Evolutionary conservation across 2,113 vertebrate species (phyloP), one percentile per base, ranked within the genome.

Genomic region (Aplodontia rufa): DNA sequence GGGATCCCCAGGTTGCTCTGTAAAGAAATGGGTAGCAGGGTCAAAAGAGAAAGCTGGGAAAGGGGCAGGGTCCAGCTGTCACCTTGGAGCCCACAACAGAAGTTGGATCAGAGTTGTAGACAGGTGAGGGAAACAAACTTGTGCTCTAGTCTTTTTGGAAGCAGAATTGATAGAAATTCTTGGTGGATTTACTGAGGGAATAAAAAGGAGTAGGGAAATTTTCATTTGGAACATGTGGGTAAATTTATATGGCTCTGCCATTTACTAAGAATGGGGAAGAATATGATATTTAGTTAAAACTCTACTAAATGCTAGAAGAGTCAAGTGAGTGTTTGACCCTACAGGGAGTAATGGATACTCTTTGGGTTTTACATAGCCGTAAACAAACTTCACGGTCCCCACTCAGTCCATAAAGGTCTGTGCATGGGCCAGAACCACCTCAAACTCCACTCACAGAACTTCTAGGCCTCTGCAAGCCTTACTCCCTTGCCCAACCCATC

Each of bases 231-330:
- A 84, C 24, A 68, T 53, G 30, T 80, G n/a, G 28, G 58, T 90
- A 60, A 64, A 87, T 91, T 85, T 89, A 40, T 69, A 78, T 72
- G 86, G 16, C 71, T 45, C 28, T n/a, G 11, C 13, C 53, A 78
- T 60, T 95, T 91, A 55, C 47, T 92, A 42, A 85, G 92, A 83
- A 37, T 53, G 35, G 7, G 32, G 20, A n/a, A 96, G 80, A n/a
- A 0, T 4, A 35, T n/a, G 11, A 26, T 30, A 8, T 45, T 76
- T 85, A 75, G 53, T 87, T 75, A 90, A 93, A 95, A 47, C 28
- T 45, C 32, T 69, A 40, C 37, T 62, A 55, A 94, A 49, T 87
- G 45, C 76, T 66, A 81, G 90, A 49, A 11, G 35, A 92, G 69
- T 45, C 37, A 75, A 9, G 35, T 51, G 40, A 74, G 35, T 90